Percentiles rank a stretch among this genome's conserved stretches.
Conservation (phyloP, 2,113 vertebrate genomes). For the Dromiciops gliroides region DNA sequence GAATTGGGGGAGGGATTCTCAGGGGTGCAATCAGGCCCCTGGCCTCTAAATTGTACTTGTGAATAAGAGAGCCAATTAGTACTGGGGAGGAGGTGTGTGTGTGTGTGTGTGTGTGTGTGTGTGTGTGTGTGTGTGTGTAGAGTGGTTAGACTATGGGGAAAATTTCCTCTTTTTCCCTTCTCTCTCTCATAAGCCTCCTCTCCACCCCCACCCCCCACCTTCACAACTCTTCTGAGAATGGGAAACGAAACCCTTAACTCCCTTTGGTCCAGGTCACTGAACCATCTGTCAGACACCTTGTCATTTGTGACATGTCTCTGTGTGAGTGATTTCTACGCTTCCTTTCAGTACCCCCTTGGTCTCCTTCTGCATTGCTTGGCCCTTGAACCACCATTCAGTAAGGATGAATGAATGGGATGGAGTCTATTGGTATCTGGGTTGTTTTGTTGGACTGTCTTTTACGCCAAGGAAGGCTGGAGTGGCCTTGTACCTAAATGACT, state of each 20-base stretch:
- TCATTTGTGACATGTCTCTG: neutral
- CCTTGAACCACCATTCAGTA: neutral
- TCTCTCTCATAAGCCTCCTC: neutral
- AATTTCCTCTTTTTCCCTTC: neutral
- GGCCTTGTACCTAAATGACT: neutral
- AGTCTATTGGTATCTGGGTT: neutral
- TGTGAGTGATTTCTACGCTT: neutral
- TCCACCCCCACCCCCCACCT: neutral
- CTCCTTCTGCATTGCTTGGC: neutral
- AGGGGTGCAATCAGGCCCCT: neutral
- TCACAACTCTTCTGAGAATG: neutral
- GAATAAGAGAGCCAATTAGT: neutral
- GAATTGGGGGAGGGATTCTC: conserved; percentile 1
- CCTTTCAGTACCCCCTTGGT: neutral
- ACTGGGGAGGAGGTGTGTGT: neutral
- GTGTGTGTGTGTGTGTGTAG: too few relatives aligned
- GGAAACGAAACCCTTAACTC: neutral
- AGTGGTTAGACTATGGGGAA: neutral
- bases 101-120: too few relatives aligned
- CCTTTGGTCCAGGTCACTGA: neutral
- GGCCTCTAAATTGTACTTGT: neutral
- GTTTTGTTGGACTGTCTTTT: neutral
- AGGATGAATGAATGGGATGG: neutral
- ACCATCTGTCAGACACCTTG: neutral
- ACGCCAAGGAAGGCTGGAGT: neutral